Evolutionary conservation across 2,113 vertebrate species (phyloP).

Genomic region (Zosterops hypoxanthus): DNA sequence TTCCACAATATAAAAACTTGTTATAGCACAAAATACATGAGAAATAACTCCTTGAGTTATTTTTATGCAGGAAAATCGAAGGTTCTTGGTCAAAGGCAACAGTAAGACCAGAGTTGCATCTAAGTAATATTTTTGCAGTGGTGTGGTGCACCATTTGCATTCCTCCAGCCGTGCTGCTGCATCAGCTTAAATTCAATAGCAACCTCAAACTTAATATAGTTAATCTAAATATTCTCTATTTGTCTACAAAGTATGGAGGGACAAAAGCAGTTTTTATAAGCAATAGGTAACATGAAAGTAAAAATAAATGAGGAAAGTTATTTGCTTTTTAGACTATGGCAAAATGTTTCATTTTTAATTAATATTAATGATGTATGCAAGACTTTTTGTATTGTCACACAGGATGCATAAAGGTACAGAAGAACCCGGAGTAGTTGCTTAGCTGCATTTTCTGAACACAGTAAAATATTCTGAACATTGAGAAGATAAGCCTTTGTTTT

Average conservation of each 20-base stretch:
- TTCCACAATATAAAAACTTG: background rate
- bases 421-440: background rate
- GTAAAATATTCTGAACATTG: background rate
- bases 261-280: background rate
- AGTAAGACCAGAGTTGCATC: background rate
- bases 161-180: background rate
- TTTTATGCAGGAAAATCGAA: background rate
- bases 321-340: background rate
- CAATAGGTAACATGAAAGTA: background rate
- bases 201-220: background rate
- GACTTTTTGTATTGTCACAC: background rate
- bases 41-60: background rate
- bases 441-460: background rate
- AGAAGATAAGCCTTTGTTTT: background rate
- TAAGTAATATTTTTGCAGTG: background rate
- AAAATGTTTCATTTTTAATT: background rate
- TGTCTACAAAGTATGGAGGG: background rate
- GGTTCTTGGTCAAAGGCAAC: background rate
- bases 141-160: rapidly evolving
- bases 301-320: background rate
- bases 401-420: background rate
- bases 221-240: background rate
- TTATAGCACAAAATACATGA: background rate
- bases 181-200: background rate
- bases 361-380: background rate